Conservation (phyloP, 1,140 invertebrate species). For the Caenorhabditis inopinata region DNA sequence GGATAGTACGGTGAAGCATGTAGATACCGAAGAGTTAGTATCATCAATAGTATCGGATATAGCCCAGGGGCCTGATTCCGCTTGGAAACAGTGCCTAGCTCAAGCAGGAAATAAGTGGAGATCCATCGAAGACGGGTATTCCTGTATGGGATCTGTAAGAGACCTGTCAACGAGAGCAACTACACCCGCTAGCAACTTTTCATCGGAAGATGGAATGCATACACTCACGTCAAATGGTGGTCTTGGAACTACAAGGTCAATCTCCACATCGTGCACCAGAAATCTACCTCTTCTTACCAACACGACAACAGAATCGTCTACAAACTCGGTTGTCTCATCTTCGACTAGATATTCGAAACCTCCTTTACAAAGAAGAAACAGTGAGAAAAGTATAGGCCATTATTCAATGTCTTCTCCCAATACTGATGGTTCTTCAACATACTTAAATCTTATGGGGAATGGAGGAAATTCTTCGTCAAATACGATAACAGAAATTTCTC, state of each 20-base stretch:
- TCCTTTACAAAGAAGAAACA: background rate
- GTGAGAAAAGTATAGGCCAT: slow-evolving; percentile 14
- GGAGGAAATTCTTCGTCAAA: background rate
- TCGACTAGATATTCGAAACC: background rate
- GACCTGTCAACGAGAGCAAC: background rate
- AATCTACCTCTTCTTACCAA: background rate
- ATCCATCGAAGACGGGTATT: background rate
- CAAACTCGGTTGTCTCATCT: background rate
- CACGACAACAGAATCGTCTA: background rate
- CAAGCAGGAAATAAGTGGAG: background rate
- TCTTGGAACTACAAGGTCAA: background rate
- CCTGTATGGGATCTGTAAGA: background rate
- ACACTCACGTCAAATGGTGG: background rate
- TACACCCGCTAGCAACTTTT: background rate
- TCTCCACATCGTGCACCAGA: background rate
- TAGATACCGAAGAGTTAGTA: slow-evolving; percentile 21
- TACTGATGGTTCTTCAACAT: background rate
- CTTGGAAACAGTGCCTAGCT: slow-evolving; percentile 33
- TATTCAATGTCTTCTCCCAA: background rate
- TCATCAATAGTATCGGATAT: slow-evolving; percentile 29
- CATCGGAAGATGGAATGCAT: background rate
- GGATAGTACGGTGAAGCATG: slow-evolving; percentile 32
- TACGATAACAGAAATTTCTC: background rate
- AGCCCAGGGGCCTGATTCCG: slow-evolving; percentile 18
- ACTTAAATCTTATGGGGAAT: background rate